Conservation (phyloP, 2,888 invertebrate genomes). For the Acanthosepion esculentum region DNA sequence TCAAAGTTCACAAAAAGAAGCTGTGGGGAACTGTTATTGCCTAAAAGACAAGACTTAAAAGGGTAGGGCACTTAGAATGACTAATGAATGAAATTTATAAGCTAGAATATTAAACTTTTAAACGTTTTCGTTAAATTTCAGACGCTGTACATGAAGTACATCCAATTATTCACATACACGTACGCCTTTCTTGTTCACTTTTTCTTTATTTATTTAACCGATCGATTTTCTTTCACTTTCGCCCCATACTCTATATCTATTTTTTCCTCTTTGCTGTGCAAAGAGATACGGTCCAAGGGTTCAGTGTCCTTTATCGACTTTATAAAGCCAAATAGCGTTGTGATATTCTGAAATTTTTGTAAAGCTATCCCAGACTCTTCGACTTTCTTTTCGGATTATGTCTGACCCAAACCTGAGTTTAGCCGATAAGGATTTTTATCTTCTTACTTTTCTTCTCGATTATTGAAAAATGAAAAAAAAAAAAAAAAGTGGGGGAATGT, state of each 20-base stretch:
- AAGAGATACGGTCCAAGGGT: not conserved
- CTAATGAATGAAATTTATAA: too few species aligned
- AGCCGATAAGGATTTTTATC: conserved; percentile 2
- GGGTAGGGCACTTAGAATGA: too few species aligned
- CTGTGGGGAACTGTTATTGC: too few species aligned
- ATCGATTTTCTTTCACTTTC: not conserved
- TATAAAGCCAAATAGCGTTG: not conserved
- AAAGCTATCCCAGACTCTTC: not conserved
- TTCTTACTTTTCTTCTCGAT: not conserved
- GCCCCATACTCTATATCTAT: not conserved
- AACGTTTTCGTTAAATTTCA: too few species aligned
- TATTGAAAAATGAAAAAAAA: not conserved
- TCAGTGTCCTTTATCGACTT: not conserved
- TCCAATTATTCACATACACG: too few species aligned
- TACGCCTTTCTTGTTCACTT: not conserved
- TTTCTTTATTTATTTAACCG: not conserved
- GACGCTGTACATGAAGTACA: too few species aligned
- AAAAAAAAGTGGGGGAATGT: not conserved
- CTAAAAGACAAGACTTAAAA: too few species aligned
- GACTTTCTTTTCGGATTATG: not conserved
- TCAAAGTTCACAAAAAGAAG: too few species aligned
- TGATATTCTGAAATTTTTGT: not conserved
- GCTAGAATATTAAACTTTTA: too few species aligned
- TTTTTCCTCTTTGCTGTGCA: not conserved
- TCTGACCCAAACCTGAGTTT: not conserved